Evolutionary conservation across 2,888 invertebrate species (phyloP).

Genomic region (Dendrolimus pini): DNA sequence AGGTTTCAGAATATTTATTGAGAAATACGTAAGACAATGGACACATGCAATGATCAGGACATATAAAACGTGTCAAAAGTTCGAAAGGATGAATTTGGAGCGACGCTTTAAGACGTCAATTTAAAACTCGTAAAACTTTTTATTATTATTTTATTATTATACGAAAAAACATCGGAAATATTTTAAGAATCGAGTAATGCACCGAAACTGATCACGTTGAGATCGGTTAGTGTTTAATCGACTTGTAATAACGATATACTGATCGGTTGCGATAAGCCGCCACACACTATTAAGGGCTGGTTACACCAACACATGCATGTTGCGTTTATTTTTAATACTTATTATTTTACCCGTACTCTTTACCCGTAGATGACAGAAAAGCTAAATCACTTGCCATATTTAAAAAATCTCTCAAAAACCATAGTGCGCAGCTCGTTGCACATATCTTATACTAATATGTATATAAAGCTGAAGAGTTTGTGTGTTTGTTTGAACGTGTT

Average conservation of each 20-base stretch:
- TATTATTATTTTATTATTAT: too few species aligned
- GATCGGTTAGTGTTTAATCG: constrained; percentile 16
- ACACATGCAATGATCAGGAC: constrained; percentile 40
- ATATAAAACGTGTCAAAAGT: constrained; percentile 55
- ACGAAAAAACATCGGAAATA: constrained; percentile 31
- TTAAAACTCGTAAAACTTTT: constrained; percentile 60
- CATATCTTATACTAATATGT: too few species aligned
- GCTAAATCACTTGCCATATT: too few species aligned
- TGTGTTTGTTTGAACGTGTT: too few species aligned
- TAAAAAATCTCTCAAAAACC: too few species aligned
- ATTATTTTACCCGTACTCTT: too few species aligned
- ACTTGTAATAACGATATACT: constrained; percentile 9
- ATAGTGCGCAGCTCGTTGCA: too few species aligned
- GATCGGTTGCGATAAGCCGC: constrained; percentile 5
- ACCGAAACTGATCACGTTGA: constrained; percentile 3
- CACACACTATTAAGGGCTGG: constrained; percentile 9
- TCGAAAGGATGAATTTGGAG: constrained; percentile 43
- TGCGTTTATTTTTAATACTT: too few species aligned
- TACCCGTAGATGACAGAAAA: too few species aligned
- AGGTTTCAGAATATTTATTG: too few species aligned
- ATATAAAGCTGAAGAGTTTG: too few species aligned
- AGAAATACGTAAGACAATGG: constrained; percentile 23
- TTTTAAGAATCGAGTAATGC: constrained; percentile 22
- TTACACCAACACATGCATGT: too few species aligned
- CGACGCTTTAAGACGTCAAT: constrained; percentile 34